Base-by-base conservation (phyloP, 2,888 invertebrate genomes). In the Plebejus melissa region DNA sequence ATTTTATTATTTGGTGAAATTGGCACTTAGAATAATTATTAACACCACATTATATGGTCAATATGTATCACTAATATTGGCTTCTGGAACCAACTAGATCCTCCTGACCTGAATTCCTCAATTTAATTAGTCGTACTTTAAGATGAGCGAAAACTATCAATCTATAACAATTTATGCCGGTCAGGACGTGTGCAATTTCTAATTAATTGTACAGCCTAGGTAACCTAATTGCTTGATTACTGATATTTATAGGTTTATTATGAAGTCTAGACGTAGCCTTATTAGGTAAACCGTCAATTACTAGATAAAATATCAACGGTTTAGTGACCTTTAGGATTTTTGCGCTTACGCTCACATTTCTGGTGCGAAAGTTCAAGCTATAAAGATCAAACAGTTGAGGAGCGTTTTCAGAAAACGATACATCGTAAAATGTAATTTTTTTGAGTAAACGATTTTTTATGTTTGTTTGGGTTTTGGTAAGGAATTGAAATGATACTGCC, bases 191-290 rank as follows among this genome's bases (percentile, higher is more conserved):
- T 65, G 65, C 65, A 36, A 65, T 65, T 65, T 65, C 60, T 65
- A 65, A 65, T 65, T 36, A 65, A 65, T 65, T 65, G 32, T 65
- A 28, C 32, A 9, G 13, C 60, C 65, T 65, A 16, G 65, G 28
- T 65, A 65, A 36, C 32, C 65, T 65, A 65, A 65, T 65, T 65
- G 65, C 32, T 65, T 65, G 32, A 65, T 65, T 65, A 36, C 65
- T 16, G 65, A 65, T 65, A 65, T 86, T 70, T 70, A 70, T 70
- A 41, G 70, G 41, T 70, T 70, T 41, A 70, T 41, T 41, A 70
- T 41, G 65, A 65, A 41, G 70, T 70, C 38, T 70, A 70, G 70
- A 70, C 22, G 41, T 70, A 38, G 38, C 70, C 70, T 41, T 41
- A 70, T 41, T 41, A 70, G 70, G 65, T 65, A 70, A 41, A 70